A percentile compares a stretch with the other conserved stretches of the same genome.
Conservation (phyloP, 2,113 vertebrate species). For the Eulacestoma nigropectus region DNA sequence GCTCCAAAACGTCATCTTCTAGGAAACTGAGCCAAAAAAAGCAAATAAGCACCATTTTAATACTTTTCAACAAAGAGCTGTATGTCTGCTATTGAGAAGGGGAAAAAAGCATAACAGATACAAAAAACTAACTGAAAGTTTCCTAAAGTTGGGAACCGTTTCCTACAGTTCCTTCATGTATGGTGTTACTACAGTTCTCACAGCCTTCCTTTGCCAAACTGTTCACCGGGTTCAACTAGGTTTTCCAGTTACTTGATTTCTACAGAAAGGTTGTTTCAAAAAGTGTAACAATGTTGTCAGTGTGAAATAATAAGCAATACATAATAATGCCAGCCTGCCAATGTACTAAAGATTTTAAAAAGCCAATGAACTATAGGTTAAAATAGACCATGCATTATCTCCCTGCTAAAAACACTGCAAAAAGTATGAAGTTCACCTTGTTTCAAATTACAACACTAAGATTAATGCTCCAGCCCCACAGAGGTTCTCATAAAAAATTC, state of each 20-base stretch:
- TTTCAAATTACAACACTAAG: background rate
- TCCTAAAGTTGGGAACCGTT: background rate
- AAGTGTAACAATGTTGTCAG: background rate
- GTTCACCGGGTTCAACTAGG: background rate
- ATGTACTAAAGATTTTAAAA: background rate
- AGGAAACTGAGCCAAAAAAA: background rate
- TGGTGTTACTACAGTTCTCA: fast-evolving
- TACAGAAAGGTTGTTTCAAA: background rate
- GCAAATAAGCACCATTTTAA: background rate
- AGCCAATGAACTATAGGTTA: background rate
- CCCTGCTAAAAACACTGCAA: background rate
- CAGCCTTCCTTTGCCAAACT: background rate
- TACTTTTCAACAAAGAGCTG: background rate
- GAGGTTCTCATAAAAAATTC: background rate
- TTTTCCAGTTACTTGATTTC: background rate
- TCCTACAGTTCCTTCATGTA: background rate
- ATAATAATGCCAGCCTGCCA: fast-evolving
- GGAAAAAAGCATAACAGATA: background rate
- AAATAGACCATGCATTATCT: background rate
- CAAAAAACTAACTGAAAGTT: background rate
- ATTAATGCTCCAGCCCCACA: background rate
- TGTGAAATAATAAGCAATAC: background rate
- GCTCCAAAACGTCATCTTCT: background rate
- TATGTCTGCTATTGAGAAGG: background rate
- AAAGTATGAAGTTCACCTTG: background rate